Evolutionary conservation across 2,888 invertebrate species (phyloP), one percentile per base, ranked within the genome.

Genomic region (Halictus ligatus): DNA sequence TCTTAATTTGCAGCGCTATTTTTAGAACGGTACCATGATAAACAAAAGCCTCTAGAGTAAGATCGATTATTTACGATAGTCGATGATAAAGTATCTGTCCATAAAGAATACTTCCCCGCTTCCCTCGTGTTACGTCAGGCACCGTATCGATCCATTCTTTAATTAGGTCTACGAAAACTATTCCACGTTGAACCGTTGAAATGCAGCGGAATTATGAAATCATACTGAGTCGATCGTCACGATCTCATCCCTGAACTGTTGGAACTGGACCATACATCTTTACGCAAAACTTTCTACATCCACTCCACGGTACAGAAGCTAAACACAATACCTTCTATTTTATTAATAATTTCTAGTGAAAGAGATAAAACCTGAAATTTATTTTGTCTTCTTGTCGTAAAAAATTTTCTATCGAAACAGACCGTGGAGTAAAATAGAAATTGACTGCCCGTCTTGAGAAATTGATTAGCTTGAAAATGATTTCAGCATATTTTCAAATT

Each of bases 1-100:
- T 83, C 80, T 60, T 76, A 54, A 79, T 50, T 50, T 73, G 46
- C 21, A 54, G 13, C n/a, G 35, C 50, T 89, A 84, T 83, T 89
- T 86, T 83, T 79, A 88, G 67, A n/a, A 54, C 35, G 6, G 46
- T 5, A 3, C 50, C 35, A 43, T 69, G 54, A 75, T 18, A 72
- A 80, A 43, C 25, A 43, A 29, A 40, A 72, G 50, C 25, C 35
- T 10, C 25, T 12, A 25, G n/a, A 35, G 2, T 3, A 21, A 35
- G 69, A 87, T 80, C 78, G 60, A 86, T 86, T 86, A 81, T 83
- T 78, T 69, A 46, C 18, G 13, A 58, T 48, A 46, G 54, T 83
- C 35, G 50, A 64, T 71, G 72, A 78, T 78, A 48, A 71, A 76
- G 64, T 29, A 43, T 81, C 43, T 46, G 18, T 60, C 21, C 25